Percentiles rank a stretch among this genome's conserved stretches.
phyloP scores from a whole-genome alignment of 2,113 vertebrate species.

The Ophthalmolycus amberensis region DNA sequence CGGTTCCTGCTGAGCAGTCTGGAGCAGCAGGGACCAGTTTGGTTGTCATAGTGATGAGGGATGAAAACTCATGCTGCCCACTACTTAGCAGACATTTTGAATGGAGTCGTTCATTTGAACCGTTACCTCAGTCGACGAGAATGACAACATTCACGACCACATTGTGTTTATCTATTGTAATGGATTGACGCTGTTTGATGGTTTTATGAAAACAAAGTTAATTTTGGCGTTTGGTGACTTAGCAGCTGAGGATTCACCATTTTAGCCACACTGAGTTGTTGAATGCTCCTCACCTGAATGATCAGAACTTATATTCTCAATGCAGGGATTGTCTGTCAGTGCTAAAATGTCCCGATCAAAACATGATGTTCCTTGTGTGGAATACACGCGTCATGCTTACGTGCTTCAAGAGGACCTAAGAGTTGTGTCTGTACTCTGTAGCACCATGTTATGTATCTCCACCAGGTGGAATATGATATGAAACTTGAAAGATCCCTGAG shows the following conservation, averaged over 20 bases:
- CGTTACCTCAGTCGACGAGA: neutral
- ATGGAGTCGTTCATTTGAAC: conserved; percentile 20
- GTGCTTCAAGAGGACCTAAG: neutral
- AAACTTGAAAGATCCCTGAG: neutral
- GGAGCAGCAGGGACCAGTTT: conserved; percentile 30
- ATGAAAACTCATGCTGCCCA: conserved; percentile 47
- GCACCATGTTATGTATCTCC: neutral
- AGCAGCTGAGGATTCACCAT: neutral
- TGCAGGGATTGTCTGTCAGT: neutral
- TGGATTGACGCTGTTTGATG: neutral
- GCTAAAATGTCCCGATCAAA: neutral
- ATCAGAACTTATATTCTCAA: neutral
- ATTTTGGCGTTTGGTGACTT: neutral
- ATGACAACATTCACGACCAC: neutral
- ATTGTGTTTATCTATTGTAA: neutral
- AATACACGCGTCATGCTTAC: neutral
- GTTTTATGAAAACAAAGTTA: neutral
- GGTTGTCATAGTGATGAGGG: conserved; percentile 68
- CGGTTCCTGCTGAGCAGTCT: conserved; percentile 34
- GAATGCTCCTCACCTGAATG: neutral
- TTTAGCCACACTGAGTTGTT: neutral
- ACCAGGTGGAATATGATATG: neutral
- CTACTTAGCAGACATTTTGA: conserved; percentile 23
- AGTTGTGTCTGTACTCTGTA: neutral
- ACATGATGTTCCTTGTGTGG: neutral